Evolutionary conservation across 2,888 invertebrate species (phyloP), one percentile per base, ranked within the genome.

Genomic region (Ischnus inquisitorius): DNA sequence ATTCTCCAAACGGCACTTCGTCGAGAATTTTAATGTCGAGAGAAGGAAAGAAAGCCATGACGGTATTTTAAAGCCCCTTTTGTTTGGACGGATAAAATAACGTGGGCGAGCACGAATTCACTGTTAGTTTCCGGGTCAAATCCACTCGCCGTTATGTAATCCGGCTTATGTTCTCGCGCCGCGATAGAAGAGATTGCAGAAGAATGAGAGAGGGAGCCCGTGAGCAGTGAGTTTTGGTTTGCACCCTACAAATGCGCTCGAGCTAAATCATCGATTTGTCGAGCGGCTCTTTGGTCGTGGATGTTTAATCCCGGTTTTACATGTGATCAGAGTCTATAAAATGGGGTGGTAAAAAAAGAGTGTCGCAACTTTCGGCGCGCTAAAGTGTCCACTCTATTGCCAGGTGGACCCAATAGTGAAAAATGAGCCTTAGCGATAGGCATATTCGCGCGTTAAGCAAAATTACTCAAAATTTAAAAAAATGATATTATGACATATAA

Each of bases 221-320:
- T 39, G 39, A n/a, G 48, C 14, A 6, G 64, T 64, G 46, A 48
- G 51, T n/a, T 28, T 75, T 43, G 68, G 16, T 60, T 3, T 34
- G 82, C 71, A 87, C 82, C 87, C 87, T 87, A 87, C 87, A 88
- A 67, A 65, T 65, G 57, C 57, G 64, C 51, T 86, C 84, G 87
- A 86, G 87, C 86, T 87, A 89, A 92, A 91, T 91, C 91, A 91
- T 87, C 88, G 89, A 90, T 90, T 91, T 89, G 89, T 86, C 82
- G 87, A 86, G 83, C 83, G 83, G 82, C 84, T 74, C 85, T 83
- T 71, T 76, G 16, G 64, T 74, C 79, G 46, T 57, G 67, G 62
- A 82, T 65, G 62, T 79, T 89, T 91, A 92, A 91, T 91, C 90
- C 88, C 80, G 88, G 89, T 90, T 91, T 91, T 92, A 91, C 90